phyloP scores from a whole-genome alignment of 2,797 vertebrate species.

The Enteromius treurensis region DNA sequence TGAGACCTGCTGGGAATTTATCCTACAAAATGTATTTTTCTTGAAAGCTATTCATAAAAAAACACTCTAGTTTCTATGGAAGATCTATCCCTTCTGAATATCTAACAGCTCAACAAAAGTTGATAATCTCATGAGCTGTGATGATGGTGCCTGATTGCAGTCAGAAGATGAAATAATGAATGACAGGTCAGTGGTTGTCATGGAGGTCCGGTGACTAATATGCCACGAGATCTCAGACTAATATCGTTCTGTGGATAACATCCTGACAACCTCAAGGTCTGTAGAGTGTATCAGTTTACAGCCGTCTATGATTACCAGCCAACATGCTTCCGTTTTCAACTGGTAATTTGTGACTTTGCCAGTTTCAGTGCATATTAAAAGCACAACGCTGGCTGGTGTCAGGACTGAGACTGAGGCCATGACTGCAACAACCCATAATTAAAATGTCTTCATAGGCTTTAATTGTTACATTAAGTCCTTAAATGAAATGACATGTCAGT shows the following conservation, averaged over 20 bases:
- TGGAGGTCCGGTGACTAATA: slow-evolving; percentile 27
- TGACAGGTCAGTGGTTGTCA: slow-evolving; percentile 1
- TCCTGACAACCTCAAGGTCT: slow-evolving; percentile 28
- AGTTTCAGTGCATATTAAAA: slow-evolving; percentile 1
- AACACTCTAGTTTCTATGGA: neutral
- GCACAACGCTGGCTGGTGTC: neutral
- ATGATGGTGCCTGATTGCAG: neutral
- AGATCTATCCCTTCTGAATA: neutral
- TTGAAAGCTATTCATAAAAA: neutral
- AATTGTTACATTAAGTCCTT: slow-evolving; percentile 20
- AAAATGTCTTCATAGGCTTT: slow-evolving; percentile 20
- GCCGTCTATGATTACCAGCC: neutral
- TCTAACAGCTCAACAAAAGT: neutral
- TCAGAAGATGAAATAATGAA: neutral
- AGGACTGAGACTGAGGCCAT: neutral
- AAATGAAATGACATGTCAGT: slow-evolving; percentile 10
- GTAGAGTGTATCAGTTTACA: neutral
- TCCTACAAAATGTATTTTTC: neutral
- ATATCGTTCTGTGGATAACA: slow-evolving; percentile 5
- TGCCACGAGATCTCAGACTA: neutral
- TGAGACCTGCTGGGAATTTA: slow-evolving; percentile 25
- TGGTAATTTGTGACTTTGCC: neutral
- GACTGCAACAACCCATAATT: slow-evolving; percentile 20
- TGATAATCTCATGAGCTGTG: neutral
- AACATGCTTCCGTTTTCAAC: slow-evolving; percentile 8